Evolutionary conservation across 1,140 invertebrate genomes (phyloP).

Genomic region (Antheraea mylitta): DNA sequence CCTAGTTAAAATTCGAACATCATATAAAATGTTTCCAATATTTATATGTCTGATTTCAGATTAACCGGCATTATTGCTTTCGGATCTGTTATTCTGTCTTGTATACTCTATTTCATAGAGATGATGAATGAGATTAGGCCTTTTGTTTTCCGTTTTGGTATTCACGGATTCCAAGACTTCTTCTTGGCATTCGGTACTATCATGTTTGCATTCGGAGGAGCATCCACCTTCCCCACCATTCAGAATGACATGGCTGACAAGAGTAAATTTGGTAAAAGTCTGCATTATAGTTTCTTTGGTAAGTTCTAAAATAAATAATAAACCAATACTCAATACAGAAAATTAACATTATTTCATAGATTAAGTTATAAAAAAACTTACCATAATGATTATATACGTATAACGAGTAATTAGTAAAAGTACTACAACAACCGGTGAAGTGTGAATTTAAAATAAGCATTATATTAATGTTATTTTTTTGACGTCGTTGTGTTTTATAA

Average conservation of each 20-base stretch:
- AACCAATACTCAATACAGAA: too few relatives aligned
- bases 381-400: too few relatives aligned
- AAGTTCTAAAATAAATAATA: slow-evolving; percentile 15
- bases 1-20: too few relatives aligned
- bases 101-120: slow-evolving; percentile 80
- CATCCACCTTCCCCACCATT: slow-evolving; percentile 84
- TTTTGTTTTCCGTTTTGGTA: slow-evolving; percentile 55
- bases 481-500: too few relatives aligned
- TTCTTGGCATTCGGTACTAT: slow-evolving; percentile 83
- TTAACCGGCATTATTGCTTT: slow-evolving; percentile 77
- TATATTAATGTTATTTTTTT: too few relatives aligned
- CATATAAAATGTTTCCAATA: too few relatives aligned
- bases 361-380: too few relatives aligned
- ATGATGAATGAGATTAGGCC: slow-evolving; percentile 73
- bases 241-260: slow-evolving; percentile 85
- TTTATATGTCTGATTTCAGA: neutral
- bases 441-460: too few relatives aligned
- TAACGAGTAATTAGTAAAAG: too few relatives aligned
- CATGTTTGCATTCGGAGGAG: slow-evolving; percentile 84
- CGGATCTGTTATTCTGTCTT: slow-evolving; percentile 79
- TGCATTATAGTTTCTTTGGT: slow-evolving; percentile 79
- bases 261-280: slow-evolving; percentile 77
- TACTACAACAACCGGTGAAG: too few relatives aligned
- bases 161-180: slow-evolving; percentile 76
- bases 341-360: too few relatives aligned